A percentile compares a stretch with the other conserved stretches of the same genome.
Evolutionary conservation across 2,888 invertebrate genomes (phyloP).

Genomic region (Sinhomidia bicolor): DNA sequence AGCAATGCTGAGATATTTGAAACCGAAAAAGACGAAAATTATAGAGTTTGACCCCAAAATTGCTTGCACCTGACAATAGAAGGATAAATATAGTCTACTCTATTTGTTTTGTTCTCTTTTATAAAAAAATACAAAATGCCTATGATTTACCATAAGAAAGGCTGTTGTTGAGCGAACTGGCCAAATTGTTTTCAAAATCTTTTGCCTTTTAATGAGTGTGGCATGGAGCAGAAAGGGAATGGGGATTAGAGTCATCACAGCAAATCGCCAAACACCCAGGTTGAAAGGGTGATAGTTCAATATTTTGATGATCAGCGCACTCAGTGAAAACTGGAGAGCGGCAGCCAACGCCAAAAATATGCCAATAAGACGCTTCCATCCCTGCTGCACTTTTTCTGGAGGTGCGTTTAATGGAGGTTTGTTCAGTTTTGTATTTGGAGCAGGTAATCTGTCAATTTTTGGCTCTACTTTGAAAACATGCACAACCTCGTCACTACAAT

Average conservation of each 20-base stretch:
- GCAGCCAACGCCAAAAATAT: conserved; percentile 66
- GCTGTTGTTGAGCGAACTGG: conserved; percentile 44
- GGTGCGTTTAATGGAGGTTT: no score
- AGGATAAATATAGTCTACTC: no score
- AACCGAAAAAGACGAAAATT: conserved; percentile 68
- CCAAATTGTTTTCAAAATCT: conserved; percentile 64
- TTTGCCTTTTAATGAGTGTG: conserved; percentile 51
- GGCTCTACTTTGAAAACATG: no score
- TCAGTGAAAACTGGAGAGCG: conserved; percentile 70
- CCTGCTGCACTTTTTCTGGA: conserved; percentile 40
- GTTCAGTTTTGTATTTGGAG: no score
- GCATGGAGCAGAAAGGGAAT: conserved; percentile 70
- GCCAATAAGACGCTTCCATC: conserved; percentile 67
- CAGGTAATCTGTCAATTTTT: no score
- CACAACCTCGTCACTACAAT: no score
- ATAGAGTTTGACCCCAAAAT: conserved; percentile 69
- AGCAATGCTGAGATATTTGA: conserved; percentile 67
- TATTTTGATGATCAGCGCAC: conserved; percentile 69
- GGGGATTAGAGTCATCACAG: conserved; percentile 69
- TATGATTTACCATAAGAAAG: conserved; percentile 59
- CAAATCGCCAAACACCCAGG: conserved; percentile 74
- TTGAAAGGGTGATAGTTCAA: conserved; percentile 73
- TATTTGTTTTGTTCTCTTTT: no score
- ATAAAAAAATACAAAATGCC: no score
- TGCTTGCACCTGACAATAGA: conserved; percentile 75